phyloP scores from a whole-genome alignment of 2,797 vertebrate genomes.

The Decapterus maruadsi region DNA sequence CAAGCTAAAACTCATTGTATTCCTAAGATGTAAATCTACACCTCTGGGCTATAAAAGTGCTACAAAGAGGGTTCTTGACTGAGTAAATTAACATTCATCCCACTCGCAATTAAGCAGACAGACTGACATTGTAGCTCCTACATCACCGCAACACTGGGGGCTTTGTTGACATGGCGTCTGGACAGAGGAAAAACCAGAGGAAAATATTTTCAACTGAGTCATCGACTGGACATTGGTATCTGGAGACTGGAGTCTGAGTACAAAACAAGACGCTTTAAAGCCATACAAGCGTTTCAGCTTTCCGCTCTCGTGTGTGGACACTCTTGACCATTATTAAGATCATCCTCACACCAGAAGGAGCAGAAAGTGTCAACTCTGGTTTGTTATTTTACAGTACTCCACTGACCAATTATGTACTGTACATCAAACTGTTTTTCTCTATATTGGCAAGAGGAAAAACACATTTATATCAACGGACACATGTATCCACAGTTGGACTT shows the following conservation, averaged over 20 bases:
- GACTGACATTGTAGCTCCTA: slow-evolving; percentile 87
- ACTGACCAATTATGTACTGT: slow-evolving; percentile 38
- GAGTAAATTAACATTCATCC: slow-evolving; percentile 85
- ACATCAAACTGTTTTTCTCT: slow-evolving; percentile 25
- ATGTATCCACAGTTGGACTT: slow-evolving; percentile 46
- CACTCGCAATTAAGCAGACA: slow-evolving; percentile 88
- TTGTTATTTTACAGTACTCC: slow-evolving; percentile 34
- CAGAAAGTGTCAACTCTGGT: slow-evolving; percentile 22
- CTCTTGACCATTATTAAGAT: slow-evolving; percentile 45
- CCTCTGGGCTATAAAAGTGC: slow-evolving; percentile 86
- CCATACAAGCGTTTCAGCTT: slow-evolving; percentile 38
- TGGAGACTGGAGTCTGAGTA: slow-evolving; percentile 67
- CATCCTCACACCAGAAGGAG: slow-evolving; percentile 30
- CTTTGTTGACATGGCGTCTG: slow-evolving; percentile 88
- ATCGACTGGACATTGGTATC: slow-evolving; percentile 84
- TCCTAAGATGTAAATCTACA: slow-evolving; percentile 85
- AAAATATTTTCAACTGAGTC: slow-evolving; percentile 89
- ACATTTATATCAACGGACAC: slow-evolving; percentile 27
- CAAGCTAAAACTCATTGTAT: slow-evolving; percentile 85
- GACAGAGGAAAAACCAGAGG: slow-evolving; percentile 83
- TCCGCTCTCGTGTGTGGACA: slow-evolving; percentile 36
- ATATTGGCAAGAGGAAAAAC: slow-evolving; percentile 4
- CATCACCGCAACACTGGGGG: slow-evolving; percentile 81
- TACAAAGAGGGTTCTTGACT: slow-evolving; percentile 87
- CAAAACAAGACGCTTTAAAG: slow-evolving; percentile 79